Conservation (phyloP, 1,140 invertebrate species). For the Armadillidium nasatum region DNA sequence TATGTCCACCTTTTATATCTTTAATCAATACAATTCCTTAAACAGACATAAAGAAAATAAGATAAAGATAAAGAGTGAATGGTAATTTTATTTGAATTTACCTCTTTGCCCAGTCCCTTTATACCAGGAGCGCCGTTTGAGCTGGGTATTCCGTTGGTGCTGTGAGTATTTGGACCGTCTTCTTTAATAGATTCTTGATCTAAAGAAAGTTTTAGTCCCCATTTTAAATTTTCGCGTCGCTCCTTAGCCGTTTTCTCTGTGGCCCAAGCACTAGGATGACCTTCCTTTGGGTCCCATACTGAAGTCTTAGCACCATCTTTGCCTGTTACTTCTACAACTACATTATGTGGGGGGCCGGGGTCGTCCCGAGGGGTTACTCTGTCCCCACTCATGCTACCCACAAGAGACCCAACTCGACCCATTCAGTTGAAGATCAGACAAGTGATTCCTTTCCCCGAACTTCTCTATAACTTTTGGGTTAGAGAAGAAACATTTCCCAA, state of each 20-base stretch:
- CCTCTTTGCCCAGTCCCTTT: slow-evolving; percentile 45
- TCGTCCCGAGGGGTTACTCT: slow-evolving; percentile 43
- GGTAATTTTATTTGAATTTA: slow-evolving; percentile 12
- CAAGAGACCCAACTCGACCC: slow-evolving; percentile 44
- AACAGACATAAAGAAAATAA: no score
- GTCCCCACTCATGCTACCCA: slow-evolving; percentile 45
- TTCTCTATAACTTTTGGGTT: not conserved
- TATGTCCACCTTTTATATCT: no score
- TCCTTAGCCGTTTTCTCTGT: slow-evolving; percentile 42
- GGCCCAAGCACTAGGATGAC: slow-evolving; percentile 37
- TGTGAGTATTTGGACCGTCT: slow-evolving; percentile 40
- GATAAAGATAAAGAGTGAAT: no score
- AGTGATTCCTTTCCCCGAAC: not conserved
- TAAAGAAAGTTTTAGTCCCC: slow-evolving; percentile 44
- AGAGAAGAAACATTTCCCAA: not conserved
- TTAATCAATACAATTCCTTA: no score
- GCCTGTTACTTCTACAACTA: slow-evolving; percentile 40
- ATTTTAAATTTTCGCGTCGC: slow-evolving; percentile 39
- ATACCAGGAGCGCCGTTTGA: slow-evolving; percentile 43
- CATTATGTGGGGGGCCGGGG: slow-evolving; percentile 40
- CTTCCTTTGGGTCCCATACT: slow-evolving; percentile 44
- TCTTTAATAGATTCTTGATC: slow-evolving; percentile 42
- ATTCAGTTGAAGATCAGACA: slow-evolving; percentile 31
- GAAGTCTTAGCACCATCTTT: slow-evolving; percentile 43
- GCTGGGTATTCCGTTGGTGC: slow-evolving; percentile 43